phyloP scores from a whole-genome alignment of 37 sponge, comb jelly and placozoan species.

The Halisarca cf. caerulea region DNA sequence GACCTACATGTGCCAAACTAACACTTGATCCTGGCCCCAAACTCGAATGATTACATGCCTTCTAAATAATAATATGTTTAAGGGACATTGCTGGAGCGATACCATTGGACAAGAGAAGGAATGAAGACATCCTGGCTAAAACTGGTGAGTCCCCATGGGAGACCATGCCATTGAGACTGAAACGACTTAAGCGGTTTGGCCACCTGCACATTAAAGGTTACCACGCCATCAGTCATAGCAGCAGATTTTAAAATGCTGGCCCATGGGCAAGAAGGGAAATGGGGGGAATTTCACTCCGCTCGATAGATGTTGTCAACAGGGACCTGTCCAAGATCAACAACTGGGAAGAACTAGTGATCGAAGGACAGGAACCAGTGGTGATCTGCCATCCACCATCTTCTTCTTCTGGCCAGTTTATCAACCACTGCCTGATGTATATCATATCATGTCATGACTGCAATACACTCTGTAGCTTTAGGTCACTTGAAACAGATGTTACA shows the following conservation, averaged over 20 bases:
- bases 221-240: slow-evolving; percentile 1
- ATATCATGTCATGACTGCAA: too few species aligned
- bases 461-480: too few species aligned
- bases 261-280: background rate
- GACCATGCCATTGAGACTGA: background rate
- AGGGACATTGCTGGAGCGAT: slow-evolving; percentile 3
- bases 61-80: background rate
- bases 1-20: too few species aligned
- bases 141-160: background rate
- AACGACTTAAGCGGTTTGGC: slow-evolving; percentile 15
- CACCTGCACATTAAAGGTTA: slow-evolving; percentile 7
- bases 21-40: too few species aligned
- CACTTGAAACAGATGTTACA: too few species aligned
- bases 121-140: slow-evolving; percentile 9
- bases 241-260: background rate
- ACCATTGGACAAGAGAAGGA: background rate
- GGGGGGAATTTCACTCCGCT: background rate
- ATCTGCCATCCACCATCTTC: too few species aligned
- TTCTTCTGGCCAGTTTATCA: too few species aligned
- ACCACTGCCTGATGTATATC: too few species aligned
- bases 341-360: background rate
- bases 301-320: slow-evolving; percentile 7
- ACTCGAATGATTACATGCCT: background rate
- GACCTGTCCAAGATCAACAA: slow-evolving; percentile 30
- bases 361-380: too few species aligned